Evolutionary conservation across 2,113 vertebrate species (phyloP), one percentile per base, ranked within the genome.

Genomic region (Megaptera novaeangliae): DNA sequence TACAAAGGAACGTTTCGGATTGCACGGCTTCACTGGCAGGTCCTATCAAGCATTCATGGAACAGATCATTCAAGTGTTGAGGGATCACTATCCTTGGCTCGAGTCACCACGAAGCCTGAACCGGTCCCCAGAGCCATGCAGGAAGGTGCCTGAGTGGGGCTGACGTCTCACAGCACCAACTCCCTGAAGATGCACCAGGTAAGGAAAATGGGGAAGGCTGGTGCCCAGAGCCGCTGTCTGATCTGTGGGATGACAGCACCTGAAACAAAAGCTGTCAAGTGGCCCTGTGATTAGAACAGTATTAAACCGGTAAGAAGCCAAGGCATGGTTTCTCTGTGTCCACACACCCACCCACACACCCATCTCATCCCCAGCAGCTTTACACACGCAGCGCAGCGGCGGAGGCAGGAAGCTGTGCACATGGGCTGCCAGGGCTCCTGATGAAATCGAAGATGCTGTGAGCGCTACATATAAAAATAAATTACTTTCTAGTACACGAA

Each of bases 361-460:
- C 36, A 5, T 1, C 27, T n/a, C 72, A 34, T 4, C 31, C 44
- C 36, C 52, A 17, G 80, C 23, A 69, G n/a, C 59, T n/a, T 63
- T 3, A 39, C 14, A 31, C n/a, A 13, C 13, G 23, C 31, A n/a
- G 3, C 0, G 18, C 5, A 27, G 6, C 0, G 25, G 17, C 10
- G 15, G 55, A 20, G 55, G 1, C 21, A 49, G 41, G 88, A 66
- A 59, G 21, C 41, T 44, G 1, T 4, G 2, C 15, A 10, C 23
- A 23, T 4, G 1, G 11, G 66, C 20, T 6, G 17, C 64, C 2
- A 0, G 34, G 71, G 20, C 46, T 57, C n/a, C 55, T 23, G 1
- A 10, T 3, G 55, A 85, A 17, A 71, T 6, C 17, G 71, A n/a
- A 85, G 57, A 25, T 12, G 7, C 34, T 41, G 1, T 21, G 34